Base-by-base conservation (phyloP, 2,797 vertebrate species). In the Cuniculus paca region DNA sequence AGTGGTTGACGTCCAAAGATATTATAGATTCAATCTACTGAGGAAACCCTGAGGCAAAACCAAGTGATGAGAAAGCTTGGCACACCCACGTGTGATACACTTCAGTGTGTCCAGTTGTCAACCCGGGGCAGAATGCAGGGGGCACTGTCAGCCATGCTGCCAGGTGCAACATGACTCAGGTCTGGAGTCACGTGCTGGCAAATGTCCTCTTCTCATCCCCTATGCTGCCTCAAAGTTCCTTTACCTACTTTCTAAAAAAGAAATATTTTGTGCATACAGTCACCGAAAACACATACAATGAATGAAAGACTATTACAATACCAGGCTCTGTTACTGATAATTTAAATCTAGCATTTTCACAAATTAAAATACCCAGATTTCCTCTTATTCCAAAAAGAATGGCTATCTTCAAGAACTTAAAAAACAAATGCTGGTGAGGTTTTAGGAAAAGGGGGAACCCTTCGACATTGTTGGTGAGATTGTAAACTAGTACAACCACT, bases 211-310 rank as follows among this genome's bases (percentile, higher is more conserved):
- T 88, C 58, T 68, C 63, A 42, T 12, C 26, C 36, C n/a, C 14
- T 54, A 48, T 4, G 26, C 50, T 83, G 17, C 16, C 26, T 95
- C 72, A 58, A 60, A 87, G 80, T 77, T 84, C 81, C 91, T 17
- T 26, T 28, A 86, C n/a, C 60, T 90, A 68, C 90, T 54, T 54
- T 75, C 75, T 31, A 10, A 81, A 68, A 93, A 42, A 36, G 26
- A 34, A 28, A 19, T 50, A 26, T 54, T 86, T 80, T 68, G 45
- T 61, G 82, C 34, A 84, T 17, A 81, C 56, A 86, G 22, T 42
- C n/a, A 48, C 10, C n/a, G 58, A 84, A 96, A 96, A 77, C 39
- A 75, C 0, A 58, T 50, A 54, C 95, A 80, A 36, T 42, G 10
- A 77, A 95, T 7, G 26, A 84, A 80, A 58, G 83, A 22, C 7